Base-by-base conservation (phyloP, 2,113 vertebrate species). In the Poecile atricapillus region DNA sequence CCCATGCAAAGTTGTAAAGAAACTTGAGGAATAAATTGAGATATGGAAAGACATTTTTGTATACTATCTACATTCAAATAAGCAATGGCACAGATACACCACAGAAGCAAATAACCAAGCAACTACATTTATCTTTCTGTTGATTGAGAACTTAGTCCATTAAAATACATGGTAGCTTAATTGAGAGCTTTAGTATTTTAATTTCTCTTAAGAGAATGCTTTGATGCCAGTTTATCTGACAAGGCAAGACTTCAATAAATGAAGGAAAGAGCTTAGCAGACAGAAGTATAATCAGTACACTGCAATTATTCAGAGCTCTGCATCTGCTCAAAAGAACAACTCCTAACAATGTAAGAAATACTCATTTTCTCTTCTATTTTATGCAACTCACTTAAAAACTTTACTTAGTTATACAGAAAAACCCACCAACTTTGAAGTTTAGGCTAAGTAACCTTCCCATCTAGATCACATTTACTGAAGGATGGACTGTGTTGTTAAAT, bases 201-300 rank as follows among this genome's bases (percentile, higher is more conserved):
- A 82, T 97, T 89, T 89, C 73, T 87, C 44, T 87, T 91, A 89
- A 89, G 52, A 75, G 60, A 94, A 84, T 89, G 30, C 30, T 84
- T 96, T 94, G 84, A 91, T 89, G 33, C 22, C 35, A 60, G 44
- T 93, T 94, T 89, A 91, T 95, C 74, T 84, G 87, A 84, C 78
- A 89, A 95, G 64, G 63, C 63, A 81, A 84, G 52, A 44, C 50
- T 86, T 86, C 24, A 75, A 50, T 62, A 96, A 93, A 84, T 15
- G 24, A 93, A 52, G 33, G 14, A 77, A 90, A 83, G 77, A 70
- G 60, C 81, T 96, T 87, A 89, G 83, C 60, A 83, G 81, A 46
- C 19, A 60, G 77, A 91, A 86, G 11, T 70, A 6, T 14, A 87
- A 87, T 87, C 92, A 74, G 59, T 53, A 58, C 35, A 63, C 30